phyloP scores from a whole-genome alignment of 2,797 vertebrate genomes.

The Nannoperca obscura region DNA sequence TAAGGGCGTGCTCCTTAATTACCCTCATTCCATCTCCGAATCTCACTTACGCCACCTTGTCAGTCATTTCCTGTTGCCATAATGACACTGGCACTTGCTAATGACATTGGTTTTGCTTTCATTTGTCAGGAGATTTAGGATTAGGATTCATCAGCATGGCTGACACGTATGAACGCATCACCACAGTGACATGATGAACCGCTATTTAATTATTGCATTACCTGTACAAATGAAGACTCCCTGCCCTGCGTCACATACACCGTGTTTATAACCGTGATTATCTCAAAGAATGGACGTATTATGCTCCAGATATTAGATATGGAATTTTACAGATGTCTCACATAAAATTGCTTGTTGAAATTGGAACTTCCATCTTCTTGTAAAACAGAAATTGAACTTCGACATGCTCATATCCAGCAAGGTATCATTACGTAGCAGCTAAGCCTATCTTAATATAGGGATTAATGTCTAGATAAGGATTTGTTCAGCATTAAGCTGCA shows the following conservation, averaged over 20 bases:
- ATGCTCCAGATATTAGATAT: background rate
- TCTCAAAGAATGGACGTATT: background rate
- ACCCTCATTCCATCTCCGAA: conserved; percentile 23
- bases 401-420: conserved; percentile 35
- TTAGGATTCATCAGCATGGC: conserved; percentile 71
- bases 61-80: conserved; percentile 74
- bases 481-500: conserved; percentile 61
- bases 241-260: background rate
- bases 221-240: conserved; percentile 27
- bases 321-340: conserved; percentile 15
- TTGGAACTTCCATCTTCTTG: conserved; percentile 20
- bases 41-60: conserved; percentile 42
- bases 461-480: conserved; percentile 76
- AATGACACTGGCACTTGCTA: conserved; percentile 61
- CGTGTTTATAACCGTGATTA: conserved; percentile 31
- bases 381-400: conserved; percentile 39
- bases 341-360: conserved; percentile 29
- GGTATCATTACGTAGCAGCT: conserved; percentile 55
- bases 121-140: conserved; percentile 57
- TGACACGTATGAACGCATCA: conserved; percentile 43
- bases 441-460: conserved; percentile 65
- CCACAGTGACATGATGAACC: conserved; percentile 28
- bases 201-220: conserved; percentile 36
- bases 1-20: conserved; percentile 40
- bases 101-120: conserved; percentile 57